Conservation (phyloP, 2,113 vertebrate genomes). For the Myrmecophaga tridactyla region DNA sequence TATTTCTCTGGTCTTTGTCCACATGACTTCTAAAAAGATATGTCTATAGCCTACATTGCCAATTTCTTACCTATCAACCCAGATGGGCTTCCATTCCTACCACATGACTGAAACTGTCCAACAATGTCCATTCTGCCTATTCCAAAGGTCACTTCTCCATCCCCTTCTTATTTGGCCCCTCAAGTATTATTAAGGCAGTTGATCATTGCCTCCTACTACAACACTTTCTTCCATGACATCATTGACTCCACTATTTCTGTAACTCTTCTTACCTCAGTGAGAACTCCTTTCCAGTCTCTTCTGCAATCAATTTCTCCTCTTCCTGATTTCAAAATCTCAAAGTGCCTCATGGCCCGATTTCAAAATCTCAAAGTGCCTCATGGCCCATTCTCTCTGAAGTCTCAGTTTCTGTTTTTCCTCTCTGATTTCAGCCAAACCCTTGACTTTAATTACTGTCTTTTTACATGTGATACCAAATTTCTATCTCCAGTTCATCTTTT, state of each 20-base stretch:
- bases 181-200: too few relatives aligned
- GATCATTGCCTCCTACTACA: background rate
- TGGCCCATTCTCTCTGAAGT: background rate
- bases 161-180: too few relatives aligned
- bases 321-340: background rate
- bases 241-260: background rate
- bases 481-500: background rate
- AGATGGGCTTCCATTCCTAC: background rate
- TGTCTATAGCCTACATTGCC: background rate
- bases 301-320: background rate
- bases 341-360: background rate
- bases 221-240: fast-evolving
- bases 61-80: background rate
- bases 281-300: background rate
- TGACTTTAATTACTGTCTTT: background rate
- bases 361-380: background rate
- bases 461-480: background rate
- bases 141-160: background rate
- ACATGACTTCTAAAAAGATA: background rate
- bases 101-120: background rate
- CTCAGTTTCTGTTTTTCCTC: background rate
- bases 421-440: background rate
- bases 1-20: background rate
- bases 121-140: background rate
- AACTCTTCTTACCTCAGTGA: background rate